Conservation (phyloP, 2,888 invertebrate species). For the Sclerodermus sp. region DNA sequence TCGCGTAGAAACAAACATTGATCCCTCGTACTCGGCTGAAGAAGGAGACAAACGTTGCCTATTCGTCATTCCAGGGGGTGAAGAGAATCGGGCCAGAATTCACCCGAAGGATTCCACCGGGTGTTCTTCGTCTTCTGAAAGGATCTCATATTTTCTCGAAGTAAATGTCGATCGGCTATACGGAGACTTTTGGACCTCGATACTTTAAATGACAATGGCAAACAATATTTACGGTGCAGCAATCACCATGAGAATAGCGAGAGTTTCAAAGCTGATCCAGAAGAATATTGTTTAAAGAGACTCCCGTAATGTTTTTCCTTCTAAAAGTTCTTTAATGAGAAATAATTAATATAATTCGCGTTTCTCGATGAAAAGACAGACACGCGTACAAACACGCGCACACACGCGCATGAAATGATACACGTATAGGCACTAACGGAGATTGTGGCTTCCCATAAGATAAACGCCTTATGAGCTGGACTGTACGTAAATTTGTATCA, state of each 20-base stretch:
- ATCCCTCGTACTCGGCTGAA: no score
- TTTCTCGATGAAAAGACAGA: not conserved
- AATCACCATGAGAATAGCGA: constrained; percentile 1
- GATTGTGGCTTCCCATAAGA: not conserved
- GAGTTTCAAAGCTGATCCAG: not conserved
- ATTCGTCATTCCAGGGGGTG: constrained; percentile 9
- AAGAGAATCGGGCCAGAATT: constrained; percentile 1
- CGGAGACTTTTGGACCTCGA: no score
- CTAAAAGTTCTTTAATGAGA: not conserved
- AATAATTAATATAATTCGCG: not conserved
- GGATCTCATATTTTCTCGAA: no score
- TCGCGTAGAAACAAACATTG: no score
- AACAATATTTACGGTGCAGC: not conserved
- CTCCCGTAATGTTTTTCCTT: not conserved
- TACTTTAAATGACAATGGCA: no score
- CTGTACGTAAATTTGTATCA: constrained; percentile 57
- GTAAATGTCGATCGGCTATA: no score
- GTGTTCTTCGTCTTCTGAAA: constrained; percentile 4
- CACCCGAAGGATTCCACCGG: not conserved
- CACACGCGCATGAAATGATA: no score
- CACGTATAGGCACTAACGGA: not conserved
- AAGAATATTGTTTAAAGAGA: not conserved
- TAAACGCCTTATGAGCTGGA: constrained; percentile 41
- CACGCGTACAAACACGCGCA: no score
- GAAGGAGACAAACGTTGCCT: no score